Evolutionary conservation across 2,113 vertebrate species (phyloP), one percentile per base, ranked within the genome.

Genomic region (Prietella phreatophila): DNA sequence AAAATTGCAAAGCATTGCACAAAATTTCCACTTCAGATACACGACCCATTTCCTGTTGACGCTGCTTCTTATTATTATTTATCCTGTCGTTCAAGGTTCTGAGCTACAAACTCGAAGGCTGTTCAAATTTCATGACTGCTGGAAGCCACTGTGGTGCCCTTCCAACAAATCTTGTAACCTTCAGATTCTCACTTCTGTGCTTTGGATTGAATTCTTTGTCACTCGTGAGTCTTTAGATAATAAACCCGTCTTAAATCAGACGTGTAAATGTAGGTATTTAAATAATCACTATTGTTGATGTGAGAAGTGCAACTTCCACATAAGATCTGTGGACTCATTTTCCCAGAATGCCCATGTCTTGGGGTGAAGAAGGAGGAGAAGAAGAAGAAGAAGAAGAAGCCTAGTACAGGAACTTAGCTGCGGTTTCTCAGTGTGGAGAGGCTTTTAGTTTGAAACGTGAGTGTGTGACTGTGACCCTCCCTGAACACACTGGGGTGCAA

Each of bases 381-480:
- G 30, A 67, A n/a, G 42, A 67, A 83, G 56, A 22, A 73, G 15
- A 73, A 36, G 71, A 42, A 53, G 47, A 36, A 55, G 47, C 13
- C 20, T 36, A 55, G 55, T 17, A 50, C 42, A 15, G 42, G 42
- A 78, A 56, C 8, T 53, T 1, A 8, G 19, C 58, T 55, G n/a
- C 3, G 11, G 60, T 67, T 39, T 67, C 47, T 78, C 60, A 20
- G 42, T 27, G 42, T 56, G 78, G 30, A 86, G 85, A 20, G 14
- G 20, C n/a, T 53, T 53, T 33, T 55, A 22, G 65, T 58, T 30
- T 81, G 63, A 82, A 55, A 71, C 50, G 85, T 87, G 33, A 82
- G 78, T 69, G 19, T 67, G 73, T 30, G 19, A 65, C 56, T 7
- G 47, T 50, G 75, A 53, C 11, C 2, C 0, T 36, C 2, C 30